Evolutionary conservation across 2,797 vertebrate genomes (phyloP).

Genomic region (Silurus lanzhouensis): DNA sequence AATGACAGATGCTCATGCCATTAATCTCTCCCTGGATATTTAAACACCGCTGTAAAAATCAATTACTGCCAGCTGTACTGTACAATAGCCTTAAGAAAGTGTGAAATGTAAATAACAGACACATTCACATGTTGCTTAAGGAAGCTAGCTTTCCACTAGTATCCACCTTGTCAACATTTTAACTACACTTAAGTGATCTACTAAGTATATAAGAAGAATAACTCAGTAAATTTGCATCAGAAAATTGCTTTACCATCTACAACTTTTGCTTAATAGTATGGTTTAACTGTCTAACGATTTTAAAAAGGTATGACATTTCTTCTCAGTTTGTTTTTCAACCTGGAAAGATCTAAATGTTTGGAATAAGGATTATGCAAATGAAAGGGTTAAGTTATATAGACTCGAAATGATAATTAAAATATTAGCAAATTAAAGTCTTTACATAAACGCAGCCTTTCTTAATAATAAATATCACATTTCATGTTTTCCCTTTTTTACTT

Average conservation of each 20-base stretch:
- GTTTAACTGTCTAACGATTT: background rate
- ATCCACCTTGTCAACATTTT: background rate
- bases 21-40: conserved; percentile 14
- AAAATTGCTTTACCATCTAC: background rate
- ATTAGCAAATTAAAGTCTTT: background rate
- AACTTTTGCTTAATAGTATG: background rate
- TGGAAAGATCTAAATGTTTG: background rate
- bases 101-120: background rate
- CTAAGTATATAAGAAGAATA: background rate
- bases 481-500: background rate
- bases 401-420: background rate
- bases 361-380: background rate
- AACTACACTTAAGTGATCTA: background rate
- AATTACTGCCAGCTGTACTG: background rate
- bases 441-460: background rate
- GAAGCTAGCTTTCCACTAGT: background rate
- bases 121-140: background rate
- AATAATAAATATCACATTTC: background rate
- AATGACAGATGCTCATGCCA: background rate
- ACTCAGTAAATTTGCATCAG: background rate
- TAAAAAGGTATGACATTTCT: background rate
- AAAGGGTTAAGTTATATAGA: background rate
- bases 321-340: background rate
- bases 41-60: conserved; percentile 1
- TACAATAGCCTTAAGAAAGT: background rate